A percentile compares a stretch with the other conserved stretches of the same genome.
These are phyloP conservation scores for Podocnemis expansa DNA, from an alignment of 2,113 vertebrate genomes.

Conservation along the genomic window DNA sequence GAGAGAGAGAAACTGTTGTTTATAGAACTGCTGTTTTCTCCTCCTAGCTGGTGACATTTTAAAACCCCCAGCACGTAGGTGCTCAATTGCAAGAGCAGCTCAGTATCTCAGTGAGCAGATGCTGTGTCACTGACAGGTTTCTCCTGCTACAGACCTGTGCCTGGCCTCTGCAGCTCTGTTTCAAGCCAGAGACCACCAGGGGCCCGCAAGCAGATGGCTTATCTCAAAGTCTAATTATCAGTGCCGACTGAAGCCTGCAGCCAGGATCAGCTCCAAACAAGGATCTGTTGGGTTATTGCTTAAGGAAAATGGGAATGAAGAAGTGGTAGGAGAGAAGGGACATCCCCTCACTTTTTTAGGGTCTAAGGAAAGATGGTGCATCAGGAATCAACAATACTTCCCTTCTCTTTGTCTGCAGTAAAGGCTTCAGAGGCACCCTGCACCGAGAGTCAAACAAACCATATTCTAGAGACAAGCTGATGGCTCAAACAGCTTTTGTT, in stretches of 20 bases:
- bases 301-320: not conserved
- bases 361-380: not conserved
- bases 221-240: constrained; percentile 68
- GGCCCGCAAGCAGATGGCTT: constrained; percentile 70
- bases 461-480: constrained; percentile 9
- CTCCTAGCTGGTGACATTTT: not conserved
- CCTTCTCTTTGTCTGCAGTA: constrained; percentile 26
- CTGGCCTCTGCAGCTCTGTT: not conserved
- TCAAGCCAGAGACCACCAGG: constrained; percentile 27
- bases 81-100: not conserved
- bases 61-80: constrained; percentile 38
- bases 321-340: constrained; percentile 10
- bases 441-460: constrained; percentile 17
- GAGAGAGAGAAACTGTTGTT: not conserved
- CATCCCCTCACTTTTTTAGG: not conserved
- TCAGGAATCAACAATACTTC: constrained; percentile 25
- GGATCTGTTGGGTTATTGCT: not conserved
- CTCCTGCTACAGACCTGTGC: constrained; percentile 43
- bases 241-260: not conserved
- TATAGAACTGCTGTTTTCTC: not conserved
- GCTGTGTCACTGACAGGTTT: constrained; percentile 43
- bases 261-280: not conserved
- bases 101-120: constrained; percentile 52
- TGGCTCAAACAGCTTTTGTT: constrained; percentile 45
- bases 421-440: not conserved